Evolutionary conservation across 2,888 invertebrate genomes (phyloP).

Genomic region (Dryococelus australis): DNA sequence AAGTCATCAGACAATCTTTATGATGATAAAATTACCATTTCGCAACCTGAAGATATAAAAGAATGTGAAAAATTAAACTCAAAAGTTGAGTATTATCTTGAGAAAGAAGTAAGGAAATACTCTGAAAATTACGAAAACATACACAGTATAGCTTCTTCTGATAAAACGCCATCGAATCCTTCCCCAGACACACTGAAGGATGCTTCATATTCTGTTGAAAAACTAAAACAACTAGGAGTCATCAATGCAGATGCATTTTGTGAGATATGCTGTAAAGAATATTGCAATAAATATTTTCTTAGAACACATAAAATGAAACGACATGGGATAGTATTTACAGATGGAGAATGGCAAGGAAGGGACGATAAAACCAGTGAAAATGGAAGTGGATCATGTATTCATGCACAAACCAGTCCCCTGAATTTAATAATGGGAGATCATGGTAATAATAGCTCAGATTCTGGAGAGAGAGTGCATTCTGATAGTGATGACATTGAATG

Average conservation of each 20-base stretch:
- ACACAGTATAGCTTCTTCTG: neutral
- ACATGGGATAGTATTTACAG: slow-evolving; percentile 79
- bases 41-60: neutral
- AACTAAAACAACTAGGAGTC: slow-evolving; percentile 73
- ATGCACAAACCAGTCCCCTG: slow-evolving; percentile 73
- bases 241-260: slow-evolving; percentile 91
- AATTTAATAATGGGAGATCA: slow-evolving; percentile 78
- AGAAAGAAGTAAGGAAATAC: neutral
- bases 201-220: slow-evolving; percentile 63
- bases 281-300: slow-evolving; percentile 92
- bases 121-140: neutral
- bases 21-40: neutral
- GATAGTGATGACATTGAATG: slow-evolving; percentile 53
- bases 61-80: neutral
- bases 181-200: neutral
- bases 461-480: slow-evolving; percentile 58
- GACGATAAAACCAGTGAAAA: slow-evolving; percentile 35
- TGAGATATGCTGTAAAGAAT: slow-evolving; percentile 91
- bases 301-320: slow-evolving; percentile 91
- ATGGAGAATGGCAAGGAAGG: slow-evolving; percentile 61
- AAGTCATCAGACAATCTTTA: neutral
- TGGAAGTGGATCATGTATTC: slow-evolving; percentile 54
- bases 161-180: neutral
- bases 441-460: slow-evolving; percentile 59
- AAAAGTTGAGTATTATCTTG: neutral